Evolutionary conservation across 2,888 invertebrate species (phyloP).

Genomic region (Thymelicus acteon): DNA sequence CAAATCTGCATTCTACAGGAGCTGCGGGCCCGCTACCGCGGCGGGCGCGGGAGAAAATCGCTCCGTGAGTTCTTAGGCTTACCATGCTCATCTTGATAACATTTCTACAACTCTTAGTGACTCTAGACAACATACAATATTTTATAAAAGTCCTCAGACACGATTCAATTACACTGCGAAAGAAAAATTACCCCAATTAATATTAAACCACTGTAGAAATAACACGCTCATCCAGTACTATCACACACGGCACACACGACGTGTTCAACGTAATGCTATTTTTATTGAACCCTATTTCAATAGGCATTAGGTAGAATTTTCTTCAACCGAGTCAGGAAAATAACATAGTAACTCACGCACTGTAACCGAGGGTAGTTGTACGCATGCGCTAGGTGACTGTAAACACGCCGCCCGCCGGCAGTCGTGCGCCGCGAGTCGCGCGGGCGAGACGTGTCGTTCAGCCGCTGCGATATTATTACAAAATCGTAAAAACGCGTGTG

Average conservation of each 20-base stretch:
- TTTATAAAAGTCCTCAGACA: too few species aligned
- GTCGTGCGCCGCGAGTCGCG: slow-evolving; percentile 63
- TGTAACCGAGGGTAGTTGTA: slow-evolving; percentile 58
- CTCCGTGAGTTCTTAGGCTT: too few species aligned
- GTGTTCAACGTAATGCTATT: slow-evolving; percentile 10
- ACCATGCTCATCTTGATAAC: too few species aligned
- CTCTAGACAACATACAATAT: too few species aligned
- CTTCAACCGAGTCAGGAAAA: not conserved
- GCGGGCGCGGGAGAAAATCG: too few species aligned
- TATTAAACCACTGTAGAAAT: slow-evolving; percentile 29
- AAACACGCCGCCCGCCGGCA: slow-evolving; percentile 66
- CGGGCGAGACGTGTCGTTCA: slow-evolving; percentile 49
- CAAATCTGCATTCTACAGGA: too few species aligned
- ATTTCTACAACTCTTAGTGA: too few species aligned
- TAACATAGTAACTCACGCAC: slow-evolving; percentile 22
- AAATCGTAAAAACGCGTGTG: slow-evolving; percentile 61
- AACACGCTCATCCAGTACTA: slow-evolving; percentile 27
- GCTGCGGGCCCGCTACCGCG: too few species aligned
- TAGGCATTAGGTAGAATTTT: not conserved
- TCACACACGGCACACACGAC: slow-evolving; percentile 17
- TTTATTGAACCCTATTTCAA: slow-evolving; percentile 1
- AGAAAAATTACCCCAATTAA: slow-evolving; percentile 27
- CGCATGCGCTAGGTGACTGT: slow-evolving; percentile 70
- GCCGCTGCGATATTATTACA: slow-evolving; percentile 39
- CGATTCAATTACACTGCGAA: slow-evolving; percentile 12